Conservation (phyloP, 2,797 vertebrate species). For the Sebastes minor region DNA sequence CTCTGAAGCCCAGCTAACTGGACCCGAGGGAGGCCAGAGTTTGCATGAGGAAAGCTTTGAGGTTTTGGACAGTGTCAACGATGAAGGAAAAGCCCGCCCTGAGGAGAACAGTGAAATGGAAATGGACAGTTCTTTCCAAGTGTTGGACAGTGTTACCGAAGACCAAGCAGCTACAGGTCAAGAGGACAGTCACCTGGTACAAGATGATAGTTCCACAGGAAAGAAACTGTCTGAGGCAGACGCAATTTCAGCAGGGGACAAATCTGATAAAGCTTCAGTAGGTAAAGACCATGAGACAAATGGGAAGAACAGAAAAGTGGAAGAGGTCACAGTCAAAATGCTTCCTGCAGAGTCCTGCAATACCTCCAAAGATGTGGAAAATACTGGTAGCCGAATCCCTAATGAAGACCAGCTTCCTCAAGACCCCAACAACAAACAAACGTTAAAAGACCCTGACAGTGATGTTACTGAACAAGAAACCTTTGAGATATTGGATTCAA, state of each 20-base stretch:
- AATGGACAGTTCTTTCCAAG: neutral
- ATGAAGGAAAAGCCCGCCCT: neutral
- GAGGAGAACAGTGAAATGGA: neutral
- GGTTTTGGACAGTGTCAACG: conserved; percentile 8
- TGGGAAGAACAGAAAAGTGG: neutral
- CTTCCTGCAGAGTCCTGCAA: neutral
- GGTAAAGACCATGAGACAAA: neutral
- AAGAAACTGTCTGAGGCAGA: neutral
- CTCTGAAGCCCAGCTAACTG: neutral
- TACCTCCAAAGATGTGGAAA: neutral
- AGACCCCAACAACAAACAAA: neutral
- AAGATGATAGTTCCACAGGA: neutral
- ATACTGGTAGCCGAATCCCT: neutral
- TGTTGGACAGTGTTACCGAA: neutral
- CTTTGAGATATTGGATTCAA: conserved; percentile 58
- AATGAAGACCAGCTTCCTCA: neutral
- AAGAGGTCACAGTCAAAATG: neutral
- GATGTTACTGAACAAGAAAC: conserved; percentile 10
- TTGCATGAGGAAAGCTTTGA: neutral
- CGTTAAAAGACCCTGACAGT: neutral
- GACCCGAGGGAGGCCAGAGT: neutral
- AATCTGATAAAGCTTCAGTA: neutral
- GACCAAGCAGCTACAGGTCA: neutral
- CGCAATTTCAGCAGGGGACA: neutral
- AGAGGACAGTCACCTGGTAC: neutral